Evolutionary conservation across 2,113 vertebrate genomes (phyloP).

Genomic region (Clarias macrocephalus): DNA sequence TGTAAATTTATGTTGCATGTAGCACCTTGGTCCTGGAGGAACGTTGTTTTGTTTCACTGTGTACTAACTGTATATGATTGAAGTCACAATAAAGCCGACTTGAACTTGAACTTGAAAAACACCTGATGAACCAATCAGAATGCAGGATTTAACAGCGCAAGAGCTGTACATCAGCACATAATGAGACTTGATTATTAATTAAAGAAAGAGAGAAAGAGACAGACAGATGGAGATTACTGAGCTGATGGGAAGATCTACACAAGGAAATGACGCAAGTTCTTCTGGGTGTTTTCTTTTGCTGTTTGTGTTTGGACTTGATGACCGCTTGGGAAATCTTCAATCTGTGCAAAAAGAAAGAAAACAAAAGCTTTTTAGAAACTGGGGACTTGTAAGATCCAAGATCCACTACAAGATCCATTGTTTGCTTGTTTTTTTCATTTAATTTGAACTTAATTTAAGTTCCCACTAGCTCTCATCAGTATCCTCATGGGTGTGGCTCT

Average conservation of each 20-base stretch:
- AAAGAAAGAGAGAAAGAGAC: not conserved
- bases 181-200: not conserved
- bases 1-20: too few relatives aligned
- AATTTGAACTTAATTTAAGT: not conserved
- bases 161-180: not conserved
- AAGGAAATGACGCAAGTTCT: slow-evolving; percentile 41
- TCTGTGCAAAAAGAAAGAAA: not conserved
- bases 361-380: not conserved
- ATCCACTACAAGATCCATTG: not conserved
- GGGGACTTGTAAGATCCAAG: not conserved
- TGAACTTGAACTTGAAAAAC: too few relatives aligned
- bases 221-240: slow-evolving; percentile 47
- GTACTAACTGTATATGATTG: too few relatives aligned
- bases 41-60: too few relatives aligned
- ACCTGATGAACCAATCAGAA: not conserved
- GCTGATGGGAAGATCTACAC: slow-evolving; percentile 52
- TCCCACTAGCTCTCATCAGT: not conserved
- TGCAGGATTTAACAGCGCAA: not conserved
- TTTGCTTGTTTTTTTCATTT: too few relatives aligned
- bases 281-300: slow-evolving; percentile 45
- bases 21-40: too few relatives aligned
- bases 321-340: slow-evolving; percentile 7
- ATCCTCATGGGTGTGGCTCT: not conserved
- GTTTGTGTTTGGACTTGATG: slow-evolving; percentile 33
- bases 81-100: too few relatives aligned